Evolutionary conservation across 1,140 invertebrate species (phyloP).

Genomic region (Drosophila ananassae): DNA sequence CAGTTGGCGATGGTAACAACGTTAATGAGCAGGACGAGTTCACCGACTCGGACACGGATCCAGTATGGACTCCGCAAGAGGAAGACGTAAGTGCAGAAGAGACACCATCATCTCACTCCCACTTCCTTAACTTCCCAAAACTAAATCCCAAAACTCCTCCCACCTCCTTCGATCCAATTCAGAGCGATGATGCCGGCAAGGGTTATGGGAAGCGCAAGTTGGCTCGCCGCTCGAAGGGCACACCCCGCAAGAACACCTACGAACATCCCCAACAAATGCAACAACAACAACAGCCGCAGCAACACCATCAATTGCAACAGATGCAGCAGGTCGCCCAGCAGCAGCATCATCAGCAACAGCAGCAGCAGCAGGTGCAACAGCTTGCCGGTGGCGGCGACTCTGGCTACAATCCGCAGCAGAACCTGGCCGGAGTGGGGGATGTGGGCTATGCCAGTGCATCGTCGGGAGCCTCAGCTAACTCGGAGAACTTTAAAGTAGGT

Average conservation of each 20-base stretch:
- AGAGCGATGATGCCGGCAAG: constrained; percentile 78
- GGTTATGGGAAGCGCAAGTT: constrained; percentile 73
- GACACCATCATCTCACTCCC: constrained; percentile 9
- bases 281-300: constrained; percentile 41
- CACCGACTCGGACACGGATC: constrained; percentile 89
- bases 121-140: constrained; percentile 10
- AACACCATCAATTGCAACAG: constrained; percentile 30
- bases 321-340: constrained; percentile 39
- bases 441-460: constrained; percentile 59
- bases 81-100: constrained; percentile 84
- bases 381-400: constrained; percentile 36
- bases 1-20: constrained; percentile 56
- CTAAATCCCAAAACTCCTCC: not conserved
- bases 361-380: constrained; percentile 61
- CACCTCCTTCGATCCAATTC: not conserved
- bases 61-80: constrained; percentile 89
- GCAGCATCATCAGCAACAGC: constrained; percentile 51
- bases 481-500: constrained; percentile 80
- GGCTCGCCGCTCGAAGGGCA: constrained; percentile 71
- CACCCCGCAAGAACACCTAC: constrained; percentile 76
- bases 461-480: constrained; percentile 37
- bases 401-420: constrained; percentile 75
- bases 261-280: constrained; percentile 52
- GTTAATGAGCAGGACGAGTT: constrained; percentile 85
- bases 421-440: constrained; percentile 58